These are phyloP conservation scores for Girardinichthys multiradiatus DNA, from an alignment of 2,113 vertebrate species.

Conservation along the genomic window DNA sequence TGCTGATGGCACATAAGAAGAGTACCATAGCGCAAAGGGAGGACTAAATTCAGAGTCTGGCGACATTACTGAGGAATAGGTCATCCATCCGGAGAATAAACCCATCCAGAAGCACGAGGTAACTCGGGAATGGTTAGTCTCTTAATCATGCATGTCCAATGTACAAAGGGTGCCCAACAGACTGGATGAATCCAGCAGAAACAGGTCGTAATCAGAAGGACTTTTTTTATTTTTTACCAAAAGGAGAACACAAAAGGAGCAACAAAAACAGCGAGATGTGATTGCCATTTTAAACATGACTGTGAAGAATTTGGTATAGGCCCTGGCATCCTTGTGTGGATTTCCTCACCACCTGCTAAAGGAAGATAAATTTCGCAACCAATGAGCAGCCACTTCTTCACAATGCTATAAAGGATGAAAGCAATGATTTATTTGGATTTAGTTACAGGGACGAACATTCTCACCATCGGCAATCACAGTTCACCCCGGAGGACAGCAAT, in stretches of 20 bases:
- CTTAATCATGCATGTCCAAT: slow-evolving; percentile 52
- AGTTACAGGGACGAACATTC: slow-evolving; percentile 41
- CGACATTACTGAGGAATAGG: slow-evolving; percentile 43
- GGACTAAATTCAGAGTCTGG: slow-evolving; percentile 59
- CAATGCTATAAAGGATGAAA: slow-evolving; percentile 61
- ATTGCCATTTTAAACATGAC: slow-evolving; percentile 54
- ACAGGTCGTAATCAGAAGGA: slow-evolving; percentile 18
- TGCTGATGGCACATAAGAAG: slow-evolving; percentile 62
- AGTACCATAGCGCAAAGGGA: slow-evolving; percentile 51
- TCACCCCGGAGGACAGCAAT: slow-evolving; percentile 53
- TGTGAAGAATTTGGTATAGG: slow-evolving; percentile 40
- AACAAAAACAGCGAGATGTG: slow-evolving; percentile 44
- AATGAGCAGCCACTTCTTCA: slow-evolving; percentile 57
- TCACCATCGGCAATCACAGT: slow-evolving; percentile 36
- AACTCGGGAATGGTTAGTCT: slow-evolving; percentile 26
- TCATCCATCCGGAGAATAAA: slow-evolving; percentile 46
- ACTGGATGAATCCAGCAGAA: slow-evolving; percentile 32
- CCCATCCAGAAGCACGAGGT: slow-evolving; percentile 9
- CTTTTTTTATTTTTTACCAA: slow-evolving; percentile 15
- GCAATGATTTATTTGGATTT: slow-evolving; percentile 56
- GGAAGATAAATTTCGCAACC: slow-evolving; percentile 64
- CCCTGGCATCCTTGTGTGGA: slow-evolving; percentile 41
- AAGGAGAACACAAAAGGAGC: slow-evolving; percentile 42
- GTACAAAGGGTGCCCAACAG: slow-evolving; percentile 7
- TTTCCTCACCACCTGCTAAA: slow-evolving; percentile 63